Base-by-base conservation (phyloP, 2,113 vertebrate species). In the Ptychochromis oligacanthus region DNA sequence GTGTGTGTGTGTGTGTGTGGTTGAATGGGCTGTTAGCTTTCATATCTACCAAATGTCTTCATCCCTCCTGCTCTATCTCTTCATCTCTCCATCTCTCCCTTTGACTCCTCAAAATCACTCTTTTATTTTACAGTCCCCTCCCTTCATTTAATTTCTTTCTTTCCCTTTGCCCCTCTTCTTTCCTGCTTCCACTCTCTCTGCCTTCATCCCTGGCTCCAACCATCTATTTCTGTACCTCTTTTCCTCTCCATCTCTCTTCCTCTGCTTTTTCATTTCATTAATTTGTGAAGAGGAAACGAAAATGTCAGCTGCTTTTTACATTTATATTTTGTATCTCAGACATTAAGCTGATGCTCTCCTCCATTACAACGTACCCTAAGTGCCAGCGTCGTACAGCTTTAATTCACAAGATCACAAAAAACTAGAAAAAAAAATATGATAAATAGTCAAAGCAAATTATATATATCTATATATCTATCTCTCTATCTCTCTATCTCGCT, bases 21-120 rank as follows among this genome's bases (percentile, higher is more conserved):
- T 17, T 62, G 67, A 80, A 67, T 78, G 87, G 79, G 81, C 83
- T 93, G 92, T 92, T 93, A 90, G 89, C 86, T 89, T 91, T 92
- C 91, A 90, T 92, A 93, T 91, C 89, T 79, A 81, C 80, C 83
- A 90, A 90, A 90, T 82, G 83, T 92, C 84, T 91, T 92, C 79
- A 93, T 93, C 90, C 81, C 74, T 77, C 80, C 62, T 75, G 55
- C 67, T 78, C 80, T 28, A 26, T 85, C 55, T 76, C 75, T 81
- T 38, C 49, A 6, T 83, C 64, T 61, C 77, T 77, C 67, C 70
- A 54, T 58, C 75, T 59, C 75, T 77, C 58, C 74, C 31, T 87
- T 81, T 85, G 36, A 84, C 82, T 86, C 57, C 54, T 81, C 36
- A 70, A 75, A 89, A 79, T 79, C 24, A 81, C 65, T 75, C 77